Conservation (phyloP, 2,888 invertebrate genomes). For the Stenolophus ochropezus region DNA sequence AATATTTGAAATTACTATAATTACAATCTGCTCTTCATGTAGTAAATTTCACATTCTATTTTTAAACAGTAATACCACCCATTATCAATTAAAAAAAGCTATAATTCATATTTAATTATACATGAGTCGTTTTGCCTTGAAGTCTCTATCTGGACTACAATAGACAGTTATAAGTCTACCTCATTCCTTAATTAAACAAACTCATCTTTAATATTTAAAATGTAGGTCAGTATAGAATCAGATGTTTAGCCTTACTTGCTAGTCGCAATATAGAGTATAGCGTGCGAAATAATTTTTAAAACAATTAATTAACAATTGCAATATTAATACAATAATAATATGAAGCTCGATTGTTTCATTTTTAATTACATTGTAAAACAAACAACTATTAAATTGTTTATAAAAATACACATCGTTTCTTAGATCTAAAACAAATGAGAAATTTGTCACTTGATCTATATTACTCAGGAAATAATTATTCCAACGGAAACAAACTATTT, state of each 20-base stretch:
- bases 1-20: neutral
- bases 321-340: no score
- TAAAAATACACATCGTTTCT: no score
- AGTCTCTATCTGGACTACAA: neutral
- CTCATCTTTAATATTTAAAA: constrained; percentile 18
- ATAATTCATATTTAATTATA: neutral
- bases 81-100: neutral
- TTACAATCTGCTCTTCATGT: neutral
- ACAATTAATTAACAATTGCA: no score
- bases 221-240: constrained; percentile 8
- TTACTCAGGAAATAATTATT: no score
- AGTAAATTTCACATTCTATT: neutral
- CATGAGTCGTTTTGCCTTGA: neutral
- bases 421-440: no score
- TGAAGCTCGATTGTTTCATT: no score
- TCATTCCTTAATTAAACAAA: constrained; percentile 5
- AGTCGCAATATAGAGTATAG: neutral
- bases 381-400: no score
- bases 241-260: neutral
- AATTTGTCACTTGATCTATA: no score
- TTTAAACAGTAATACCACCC: neutral
- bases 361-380: no score
- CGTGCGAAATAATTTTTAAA: constrained; percentile 1
- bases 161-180: neutral
- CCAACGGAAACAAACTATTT: no score